Percentiles rank a stretch among this genome's conserved stretches.
Evolutionary conservation across 2,113 vertebrate species (phyloP).

Genomic region (Zapus hudsonius): DNA sequence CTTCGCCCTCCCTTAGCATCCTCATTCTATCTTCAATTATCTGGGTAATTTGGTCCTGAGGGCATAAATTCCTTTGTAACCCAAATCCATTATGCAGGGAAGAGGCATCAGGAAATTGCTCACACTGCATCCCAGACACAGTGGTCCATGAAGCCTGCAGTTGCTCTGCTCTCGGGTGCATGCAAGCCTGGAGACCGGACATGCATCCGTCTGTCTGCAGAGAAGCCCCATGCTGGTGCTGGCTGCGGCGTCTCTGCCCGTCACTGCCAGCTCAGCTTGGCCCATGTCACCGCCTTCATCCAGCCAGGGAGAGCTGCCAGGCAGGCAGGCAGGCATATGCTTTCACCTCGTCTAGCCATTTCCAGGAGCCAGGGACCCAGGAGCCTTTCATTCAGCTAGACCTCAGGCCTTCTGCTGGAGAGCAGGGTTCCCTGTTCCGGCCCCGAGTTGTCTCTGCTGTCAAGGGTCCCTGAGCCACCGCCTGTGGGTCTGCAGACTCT

Average conservation of each 20-base stretch:
- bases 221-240: slow-evolving; percentile 59
- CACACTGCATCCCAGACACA: slow-evolving; percentile 64
- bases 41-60: slow-evolving; percentile 80
- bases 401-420: slow-evolving; percentile 71
- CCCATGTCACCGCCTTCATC: slow-evolving; percentile 26
- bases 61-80: slow-evolving; percentile 79
- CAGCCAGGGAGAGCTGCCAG: slow-evolving; percentile 66
- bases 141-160: slow-evolving; percentile 55
- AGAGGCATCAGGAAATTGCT: slow-evolving; percentile 74
- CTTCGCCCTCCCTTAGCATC: background rate
- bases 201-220: slow-evolving; percentile 20
- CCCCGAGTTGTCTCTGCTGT: slow-evolving; percentile 18
- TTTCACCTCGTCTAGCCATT: slow-evolving; percentile 68
- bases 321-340: slow-evolving; percentile 69
- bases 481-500: slow-evolving; percentile 21
- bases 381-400: slow-evolving; percentile 67
- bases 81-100: slow-evolving; percentile 77
- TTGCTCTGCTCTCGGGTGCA: slow-evolving; percentile 44
- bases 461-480: slow-evolving; percentile 16
- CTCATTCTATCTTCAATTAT: slow-evolving; percentile 76
- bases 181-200: slow-evolving; percentile 67
- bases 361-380: slow-evolving; percentile 62
- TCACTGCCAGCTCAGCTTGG: slow-evolving; percentile 74
- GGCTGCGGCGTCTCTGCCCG: slow-evolving; percentile 32
- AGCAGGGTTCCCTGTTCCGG: slow-evolving; percentile 49